Base-by-base conservation (phyloP, 2,113 vertebrate genomes). In the Vimba vimba region DNA sequence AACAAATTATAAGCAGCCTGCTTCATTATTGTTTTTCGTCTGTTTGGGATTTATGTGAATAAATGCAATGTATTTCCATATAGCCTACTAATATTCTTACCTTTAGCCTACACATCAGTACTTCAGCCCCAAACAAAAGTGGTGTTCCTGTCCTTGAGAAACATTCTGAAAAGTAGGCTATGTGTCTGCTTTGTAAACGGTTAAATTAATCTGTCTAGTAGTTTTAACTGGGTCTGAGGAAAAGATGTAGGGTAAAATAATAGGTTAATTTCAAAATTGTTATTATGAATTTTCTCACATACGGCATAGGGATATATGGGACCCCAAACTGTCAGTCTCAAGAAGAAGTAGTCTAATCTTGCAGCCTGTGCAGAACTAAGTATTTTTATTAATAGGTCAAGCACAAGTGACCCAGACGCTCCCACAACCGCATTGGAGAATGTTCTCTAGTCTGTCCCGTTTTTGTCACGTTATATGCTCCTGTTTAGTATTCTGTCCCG, bases 401-500 rank as follows among this genome's bases (percentile, higher is more conserved):
- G 17, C 80, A 33, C 12, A 82, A 82, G 9, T 69, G 80, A 69
- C 80, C 80, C 60, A 12, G 25, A 36, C 5, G 64, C 45, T 69
- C 50, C 23, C 68, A 83, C 30, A 83, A 73, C 23, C 33, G 0
- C 30, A 57, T 0, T 43, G 23, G 68, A 75, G 7, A 69, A 50
- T 79, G 19, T 80, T 57, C 33, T 62, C 19, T 43, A 33, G 39
- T 59, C 55, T 60, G 78, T 47, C 71, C 6, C 8, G 3, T 62
- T 30, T 75, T 82, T 82, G 77, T 50, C 52, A 7, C 15, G 50
- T 52, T 52, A 52, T 52, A 17, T 17, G 12, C 68, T 47, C 27
- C 79, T 86, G 33, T 39, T 86, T 82, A 75, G 79, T 82, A 86
- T 86, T 86, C 79, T 62, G 30, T 75, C 68, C 39, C 17, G 52